phyloP scores from a whole-genome alignment of 2,888 invertebrate species.

The Syritta pipiens region DNA sequence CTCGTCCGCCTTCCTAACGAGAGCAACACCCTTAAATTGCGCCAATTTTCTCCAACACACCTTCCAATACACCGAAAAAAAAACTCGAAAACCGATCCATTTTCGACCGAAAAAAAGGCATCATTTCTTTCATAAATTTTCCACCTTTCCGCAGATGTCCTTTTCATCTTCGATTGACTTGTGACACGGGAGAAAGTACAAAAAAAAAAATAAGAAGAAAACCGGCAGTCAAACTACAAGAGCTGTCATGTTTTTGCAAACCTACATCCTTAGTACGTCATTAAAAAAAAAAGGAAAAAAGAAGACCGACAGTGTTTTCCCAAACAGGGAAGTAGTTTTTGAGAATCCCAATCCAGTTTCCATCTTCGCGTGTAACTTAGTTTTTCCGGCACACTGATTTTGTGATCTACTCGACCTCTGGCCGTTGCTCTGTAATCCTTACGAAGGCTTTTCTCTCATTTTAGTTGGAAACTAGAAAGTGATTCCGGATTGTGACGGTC shows the following conservation, averaged over 20 bases:
- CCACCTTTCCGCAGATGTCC: conserved; percentile 4
- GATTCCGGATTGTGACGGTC: conserved; percentile 16
- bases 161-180: conserved; percentile 6
- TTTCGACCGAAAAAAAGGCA: too few relatives aligned
- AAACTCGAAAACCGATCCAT: neutral
- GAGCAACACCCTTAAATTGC: neutral
- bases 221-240: conserved; percentile 21
- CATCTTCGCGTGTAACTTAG: conserved; percentile 12
- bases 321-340: neutral
- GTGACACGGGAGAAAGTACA: neutral
- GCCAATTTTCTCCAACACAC: neutral
- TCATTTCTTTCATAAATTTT: too few relatives aligned
- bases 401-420: conserved; percentile 30
- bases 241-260: conserved; percentile 24
- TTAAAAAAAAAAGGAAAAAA: too few relatives aligned
- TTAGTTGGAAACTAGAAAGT: conserved; percentile 49
- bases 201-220: conserved; percentile 13
- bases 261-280: conserved; percentile 29
- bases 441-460: too few relatives aligned
- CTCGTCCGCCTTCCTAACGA: neutral
- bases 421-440: neutral
- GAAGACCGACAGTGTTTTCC: neutral
- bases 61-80: too few relatives aligned
- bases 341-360: conserved; percentile 17
- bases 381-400: conserved; percentile 40